Conservation (phyloP, 2,797 vertebrate species). For the Enteromius argenteus region DNA sequence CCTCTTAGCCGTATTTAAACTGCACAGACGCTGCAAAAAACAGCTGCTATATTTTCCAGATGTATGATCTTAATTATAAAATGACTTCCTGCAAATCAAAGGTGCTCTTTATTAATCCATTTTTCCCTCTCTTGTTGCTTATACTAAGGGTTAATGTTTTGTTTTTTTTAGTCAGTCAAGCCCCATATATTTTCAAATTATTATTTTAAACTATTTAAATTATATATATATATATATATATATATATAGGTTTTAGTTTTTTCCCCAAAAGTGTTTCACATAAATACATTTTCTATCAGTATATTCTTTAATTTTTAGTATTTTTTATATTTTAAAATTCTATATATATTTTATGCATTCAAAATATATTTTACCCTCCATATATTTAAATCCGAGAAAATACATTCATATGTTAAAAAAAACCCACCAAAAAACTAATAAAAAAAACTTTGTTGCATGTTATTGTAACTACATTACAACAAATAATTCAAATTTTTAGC, state of each 20-base stretch:
- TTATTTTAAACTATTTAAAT: no score
- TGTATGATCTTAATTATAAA: constrained; percentile 13
- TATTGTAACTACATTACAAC: no score
- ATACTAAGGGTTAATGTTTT: neutral
- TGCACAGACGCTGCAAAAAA: constrained; percentile 23
- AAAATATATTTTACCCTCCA: no score
- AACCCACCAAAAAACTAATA: no score
- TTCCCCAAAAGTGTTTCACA: no score
- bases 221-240: no score
- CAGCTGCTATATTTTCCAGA: constrained; percentile 16
- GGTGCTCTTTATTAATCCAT: neutral
- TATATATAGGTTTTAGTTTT: neutral
- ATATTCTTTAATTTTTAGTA: neutral
- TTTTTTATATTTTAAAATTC: no score
- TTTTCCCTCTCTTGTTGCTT: neutral
- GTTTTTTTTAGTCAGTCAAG: no score
- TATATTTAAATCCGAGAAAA: no score
- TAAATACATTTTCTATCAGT: neutral
- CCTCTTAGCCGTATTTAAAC: constrained; percentile 25
- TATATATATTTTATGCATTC: neutral
- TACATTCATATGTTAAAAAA: no score
- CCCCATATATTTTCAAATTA: neutral
- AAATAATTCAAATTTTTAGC: neutral
- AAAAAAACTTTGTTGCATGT: no score
- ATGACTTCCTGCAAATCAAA: constrained; percentile 7